Percentiles rank a stretch among this genome's conserved stretches.
phyloP scores from a whole-genome alignment of 2,888 invertebrate genomes.

The Terebella lapidaria region DNA sequence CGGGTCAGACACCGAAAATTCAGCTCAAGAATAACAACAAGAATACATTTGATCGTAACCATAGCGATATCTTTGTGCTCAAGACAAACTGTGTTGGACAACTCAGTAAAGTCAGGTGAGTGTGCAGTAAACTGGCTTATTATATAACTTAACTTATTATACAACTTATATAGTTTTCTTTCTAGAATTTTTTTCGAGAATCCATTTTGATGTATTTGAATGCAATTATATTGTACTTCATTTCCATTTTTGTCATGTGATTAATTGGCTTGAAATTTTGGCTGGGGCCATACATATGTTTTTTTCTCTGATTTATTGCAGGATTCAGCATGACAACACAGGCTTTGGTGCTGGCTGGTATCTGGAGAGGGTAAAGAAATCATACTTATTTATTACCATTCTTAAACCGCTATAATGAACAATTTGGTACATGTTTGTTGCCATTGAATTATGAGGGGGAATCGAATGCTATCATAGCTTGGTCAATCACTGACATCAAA shows the following conservation, averaged over 20 bases:
- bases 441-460: too few species aligned
- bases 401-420: too few species aligned
- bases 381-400: too few species aligned
- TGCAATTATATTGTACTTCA: neutral
- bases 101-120: constrained; percentile 40
- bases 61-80: constrained; percentile 43
- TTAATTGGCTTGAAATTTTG: too few species aligned
- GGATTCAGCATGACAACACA: constrained; percentile 51
- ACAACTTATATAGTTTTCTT: neutral
- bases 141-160: neutral
- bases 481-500: too few species aligned
- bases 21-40: constrained; percentile 37
- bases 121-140: neutral
- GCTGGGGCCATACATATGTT: too few species aligned
- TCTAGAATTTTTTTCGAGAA: neutral
- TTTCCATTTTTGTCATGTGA: neutral
- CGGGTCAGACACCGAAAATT: constrained; percentile 44
- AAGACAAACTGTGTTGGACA: constrained; percentile 49
- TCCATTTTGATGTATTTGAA: neutral
- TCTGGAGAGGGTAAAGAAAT: constrained; percentile 48
- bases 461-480: too few species aligned
- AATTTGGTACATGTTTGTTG: too few species aligned
- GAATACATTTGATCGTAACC: constrained; percentile 33
- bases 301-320: constrained; percentile 6
- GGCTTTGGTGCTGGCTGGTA: constrained; percentile 52